Base-by-base conservation (phyloP, 2,113 vertebrate genomes). In the Salvelinus alpinus region DNA sequence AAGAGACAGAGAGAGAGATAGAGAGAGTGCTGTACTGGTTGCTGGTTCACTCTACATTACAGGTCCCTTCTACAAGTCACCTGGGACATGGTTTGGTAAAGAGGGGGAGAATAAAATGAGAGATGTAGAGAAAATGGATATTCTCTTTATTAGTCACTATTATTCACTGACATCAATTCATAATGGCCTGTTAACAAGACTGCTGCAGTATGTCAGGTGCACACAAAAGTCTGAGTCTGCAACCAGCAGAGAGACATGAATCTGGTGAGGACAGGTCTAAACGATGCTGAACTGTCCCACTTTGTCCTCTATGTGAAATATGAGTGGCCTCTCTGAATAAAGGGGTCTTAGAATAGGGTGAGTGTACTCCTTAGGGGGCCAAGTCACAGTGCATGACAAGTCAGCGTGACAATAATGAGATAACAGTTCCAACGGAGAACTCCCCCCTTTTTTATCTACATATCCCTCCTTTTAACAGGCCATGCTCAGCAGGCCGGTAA, bases 151-250 rank as follows among this genome's bases (percentile, higher is more conserved):
- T 44, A 44, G 38, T 44, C 38, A 44, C 38, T 44, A 44, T 44
- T 44, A 44, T 44, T 44, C 38, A 44, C 38, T 11, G 38, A 11
- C 38, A 44, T 44, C 38, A 44, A 44, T 12, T 44, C 38, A 44
- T 44, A 44, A 44, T 44, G 9, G 9, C 38, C 38, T 44, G 38
- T 38, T 44, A 44, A 12, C 38, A 12, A 44, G 38, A 44, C 38
- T 44, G 9, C 38, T 2, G 38, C 38, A 18, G 48, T 16, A 51
- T 51, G 76, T 83, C 62, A 25, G 31, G 29, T 86, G 86, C 79
- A 44, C 38, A 78, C 82, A 82, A 77, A 62, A 22, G n/a, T 22
- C 59, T 22, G 59, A 22, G n/a, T 22, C 22, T 66, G 25, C 64
- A 31, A 24, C 64, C 12, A 27, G 24, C 25, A 5, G 22, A 66